These are phyloP conservation scores for Ceratitis capitata DNA, from an alignment of 1,140 invertebrate genomes.

Conservation along the genomic window DNA sequence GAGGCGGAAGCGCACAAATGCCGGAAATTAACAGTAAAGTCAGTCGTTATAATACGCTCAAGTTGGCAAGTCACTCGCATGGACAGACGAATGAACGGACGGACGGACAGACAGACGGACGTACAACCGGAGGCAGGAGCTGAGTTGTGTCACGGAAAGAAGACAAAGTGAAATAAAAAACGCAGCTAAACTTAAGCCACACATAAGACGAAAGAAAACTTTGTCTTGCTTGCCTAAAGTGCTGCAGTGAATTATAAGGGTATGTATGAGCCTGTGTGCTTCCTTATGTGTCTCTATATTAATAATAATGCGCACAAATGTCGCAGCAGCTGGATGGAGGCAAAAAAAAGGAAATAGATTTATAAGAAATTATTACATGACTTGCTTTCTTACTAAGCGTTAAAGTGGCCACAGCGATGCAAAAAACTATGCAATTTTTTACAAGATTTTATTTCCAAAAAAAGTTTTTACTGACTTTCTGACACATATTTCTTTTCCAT, in stretches of 20 bases:
- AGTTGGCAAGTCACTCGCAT: not conserved
- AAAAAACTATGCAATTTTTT: not conserved
- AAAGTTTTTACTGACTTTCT: not conserved
- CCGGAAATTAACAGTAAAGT: slow-evolving; percentile 37
- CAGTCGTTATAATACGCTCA: slow-evolving; percentile 35
- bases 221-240: not conserved
- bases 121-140: not conserved
- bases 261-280: not conserved
- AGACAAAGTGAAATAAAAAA: not conserved
- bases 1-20: slow-evolving; percentile 33
- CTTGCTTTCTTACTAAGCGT: not conserved
- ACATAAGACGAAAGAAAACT: slow-evolving; percentile 6
- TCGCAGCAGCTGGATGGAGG: not conserved
- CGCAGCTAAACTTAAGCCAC: slow-evolving; percentile 1
- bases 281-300: no score
- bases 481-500: not conserved
- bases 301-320: slow-evolving; percentile 31
- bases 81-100: not conserved
- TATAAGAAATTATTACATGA: slow-evolving; percentile 26
- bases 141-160: no score
- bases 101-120: not conserved
- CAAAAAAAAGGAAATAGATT: no score
- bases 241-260: not conserved
- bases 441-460: not conserved
- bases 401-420: not conserved